Conservation (phyloP, 2,113 vertebrate genomes). For the Thermophis baileyi region DNA sequence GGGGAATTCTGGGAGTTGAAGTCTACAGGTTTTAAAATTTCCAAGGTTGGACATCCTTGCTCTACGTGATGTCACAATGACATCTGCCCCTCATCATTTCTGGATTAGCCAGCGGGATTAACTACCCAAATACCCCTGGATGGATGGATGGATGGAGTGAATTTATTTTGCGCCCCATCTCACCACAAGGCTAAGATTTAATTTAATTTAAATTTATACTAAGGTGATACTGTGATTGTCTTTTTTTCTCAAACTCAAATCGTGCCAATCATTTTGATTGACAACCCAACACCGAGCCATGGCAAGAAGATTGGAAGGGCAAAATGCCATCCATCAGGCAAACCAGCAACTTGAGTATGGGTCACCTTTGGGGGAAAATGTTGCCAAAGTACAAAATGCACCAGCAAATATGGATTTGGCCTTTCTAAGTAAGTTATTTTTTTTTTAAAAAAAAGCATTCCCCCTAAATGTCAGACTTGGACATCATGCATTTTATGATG, state of each 20-base stretch:
- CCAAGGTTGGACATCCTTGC: background rate
- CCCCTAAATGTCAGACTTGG: background rate
- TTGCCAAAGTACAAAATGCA: background rate
- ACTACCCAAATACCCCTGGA: background rate
- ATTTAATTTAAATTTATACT: background rate
- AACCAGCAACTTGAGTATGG: background rate
- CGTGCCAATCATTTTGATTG: background rate
- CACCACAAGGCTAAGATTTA: background rate
- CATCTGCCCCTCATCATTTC: background rate
- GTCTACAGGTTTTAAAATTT: background rate
- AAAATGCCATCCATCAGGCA: background rate
- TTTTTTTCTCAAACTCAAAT: background rate
- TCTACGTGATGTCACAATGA: background rate
- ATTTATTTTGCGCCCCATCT: background rate
- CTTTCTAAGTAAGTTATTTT: background rate
- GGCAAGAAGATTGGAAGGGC: background rate
- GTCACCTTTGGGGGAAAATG: background rate
- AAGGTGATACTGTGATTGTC: background rate
- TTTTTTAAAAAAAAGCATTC: background rate
- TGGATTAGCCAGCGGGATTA: background rate
- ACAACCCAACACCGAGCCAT: background rate
- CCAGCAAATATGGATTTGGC: background rate
- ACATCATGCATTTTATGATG: constrained; percentile 26
- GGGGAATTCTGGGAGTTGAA: background rate
- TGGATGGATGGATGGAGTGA: background rate